A percentile compares a stretch with the other conserved stretches of the same genome.
These are phyloP conservation scores for Gallinago jamesoni DNA, from an alignment of 2,113 vertebrate species.

Conservation along the genomic window DNA sequence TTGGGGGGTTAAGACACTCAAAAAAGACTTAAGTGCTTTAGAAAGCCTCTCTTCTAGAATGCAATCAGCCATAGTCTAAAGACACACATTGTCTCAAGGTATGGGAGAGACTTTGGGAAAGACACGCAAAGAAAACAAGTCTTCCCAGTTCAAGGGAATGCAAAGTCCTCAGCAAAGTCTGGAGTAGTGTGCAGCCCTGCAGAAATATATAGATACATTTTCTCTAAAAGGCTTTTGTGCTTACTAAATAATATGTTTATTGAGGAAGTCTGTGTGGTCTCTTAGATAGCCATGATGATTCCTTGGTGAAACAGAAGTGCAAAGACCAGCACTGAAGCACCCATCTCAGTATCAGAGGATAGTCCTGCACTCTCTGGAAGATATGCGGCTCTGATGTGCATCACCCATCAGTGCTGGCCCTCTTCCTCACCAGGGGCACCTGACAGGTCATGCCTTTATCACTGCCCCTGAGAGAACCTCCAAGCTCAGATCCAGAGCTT, in stretches of 20 bases:
- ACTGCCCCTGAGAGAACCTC: neutral
- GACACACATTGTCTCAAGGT: neutral
- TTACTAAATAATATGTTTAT: neutral
- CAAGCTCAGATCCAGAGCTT: neutral
- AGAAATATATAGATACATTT: neutral
- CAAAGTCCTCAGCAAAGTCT: neutral
- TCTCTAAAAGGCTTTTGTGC: neutral
- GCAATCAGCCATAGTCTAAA: neutral
- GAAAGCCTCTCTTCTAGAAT: neutral
- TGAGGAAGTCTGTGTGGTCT: neutral
- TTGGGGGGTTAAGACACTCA: neutral
- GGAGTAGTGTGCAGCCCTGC: neutral
- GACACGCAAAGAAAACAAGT: neutral
- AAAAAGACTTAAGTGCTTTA: neutral
- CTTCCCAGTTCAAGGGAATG: neutral
- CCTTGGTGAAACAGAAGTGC: neutral
- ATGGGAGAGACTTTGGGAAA: neutral
- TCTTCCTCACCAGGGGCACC: neutral
- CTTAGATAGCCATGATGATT: neutral
- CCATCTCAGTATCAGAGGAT: neutral
- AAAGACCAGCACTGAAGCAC: neutral
- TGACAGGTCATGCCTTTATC: neutral
- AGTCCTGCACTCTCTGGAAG: neutral
- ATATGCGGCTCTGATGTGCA: neutral
- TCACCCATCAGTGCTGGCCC: neutral